Evolutionary conservation across 2,888 invertebrate genomes (phyloP).

Genomic region (Deilephila porcellus): DNA sequence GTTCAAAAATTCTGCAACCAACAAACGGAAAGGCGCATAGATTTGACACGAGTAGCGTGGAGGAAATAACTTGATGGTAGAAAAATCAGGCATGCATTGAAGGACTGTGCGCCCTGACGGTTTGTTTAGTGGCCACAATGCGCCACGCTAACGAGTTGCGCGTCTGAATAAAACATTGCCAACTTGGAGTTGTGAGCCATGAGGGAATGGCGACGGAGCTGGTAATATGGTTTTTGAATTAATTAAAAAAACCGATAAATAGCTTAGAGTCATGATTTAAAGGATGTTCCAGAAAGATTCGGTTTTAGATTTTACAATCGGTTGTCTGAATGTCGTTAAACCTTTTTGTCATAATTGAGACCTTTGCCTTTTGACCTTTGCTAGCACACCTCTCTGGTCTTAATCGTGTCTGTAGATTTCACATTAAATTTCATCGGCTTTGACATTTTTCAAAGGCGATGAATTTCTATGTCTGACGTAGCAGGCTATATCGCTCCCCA

Average conservation of each 20-base stretch:
- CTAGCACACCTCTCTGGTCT: no score
- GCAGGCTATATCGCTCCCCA: no score
- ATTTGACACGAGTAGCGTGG: conserved; percentile 12
- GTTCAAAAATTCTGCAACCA: not conserved
- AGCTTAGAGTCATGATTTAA: no score
- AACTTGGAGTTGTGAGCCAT: conserved; percentile 28
- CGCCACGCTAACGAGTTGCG: conserved; percentile 78
- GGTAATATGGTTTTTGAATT: not conserved
- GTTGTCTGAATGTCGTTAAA: no score
- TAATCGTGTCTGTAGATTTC: no score
- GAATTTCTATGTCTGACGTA: not conserved
- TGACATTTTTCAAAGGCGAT: no score
- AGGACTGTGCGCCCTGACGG: conserved; percentile 63
- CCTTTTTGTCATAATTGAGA: no score
- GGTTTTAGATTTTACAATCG: no score
- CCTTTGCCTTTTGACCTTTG: no score
- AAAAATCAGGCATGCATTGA: conserved; percentile 69
- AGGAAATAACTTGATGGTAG: conserved; percentile 48
- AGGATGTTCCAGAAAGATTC: no score
- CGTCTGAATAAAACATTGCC: conserved; percentile 81
- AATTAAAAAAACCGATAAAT: no score
- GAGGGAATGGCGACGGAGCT: not conserved
- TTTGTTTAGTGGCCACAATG: conserved; percentile 81
- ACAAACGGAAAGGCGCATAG: not conserved
- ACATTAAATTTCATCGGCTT: no score